Evolutionary conservation across 2,888 invertebrate genomes (phyloP).

Genomic region (Tiliacea aurago): DNA sequence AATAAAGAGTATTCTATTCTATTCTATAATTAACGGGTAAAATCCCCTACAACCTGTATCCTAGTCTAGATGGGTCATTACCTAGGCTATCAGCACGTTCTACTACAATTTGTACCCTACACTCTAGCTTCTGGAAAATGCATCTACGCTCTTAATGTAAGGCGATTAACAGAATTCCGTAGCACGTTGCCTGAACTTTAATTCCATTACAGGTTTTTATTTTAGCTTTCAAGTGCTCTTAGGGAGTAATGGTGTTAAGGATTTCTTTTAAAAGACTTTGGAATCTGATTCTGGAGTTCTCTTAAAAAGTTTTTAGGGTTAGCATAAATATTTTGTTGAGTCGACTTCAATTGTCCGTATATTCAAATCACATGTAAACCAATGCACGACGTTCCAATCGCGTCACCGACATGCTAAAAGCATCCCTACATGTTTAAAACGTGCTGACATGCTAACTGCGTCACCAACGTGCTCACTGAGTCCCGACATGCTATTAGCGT

Average conservation of each 20-base stretch:
- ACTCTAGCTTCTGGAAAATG: conserved; percentile 40
- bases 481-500: too few species aligned
- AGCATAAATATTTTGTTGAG: background rate
- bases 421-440: too few species aligned
- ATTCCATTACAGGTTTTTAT: conserved; percentile 56
- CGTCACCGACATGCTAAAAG: too few species aligned
- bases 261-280: background rate
- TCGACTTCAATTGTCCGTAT: background rate
- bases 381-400: too few species aligned
- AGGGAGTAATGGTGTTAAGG: conserved; percentile 9
- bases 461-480: too few species aligned
- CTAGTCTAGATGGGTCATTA: conserved; percentile 13
- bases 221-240: conserved; percentile 31
- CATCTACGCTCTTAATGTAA: conserved; percentile 64
- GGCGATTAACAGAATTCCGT: conserved; percentile 68
- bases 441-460: too few species aligned
- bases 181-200: conserved; percentile 60
- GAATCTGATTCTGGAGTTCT: background rate
- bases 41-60: conserved; percentile 15
- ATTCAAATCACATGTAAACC: background rate
- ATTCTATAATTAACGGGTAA: background rate
- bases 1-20: too few species aligned
- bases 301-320: background rate
- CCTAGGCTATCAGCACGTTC: conserved; percentile 40
- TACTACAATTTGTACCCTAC: conserved; percentile 48